Conservation (phyloP, 2,113 vertebrate species). For the Oxyruncus cristatus region DNA sequence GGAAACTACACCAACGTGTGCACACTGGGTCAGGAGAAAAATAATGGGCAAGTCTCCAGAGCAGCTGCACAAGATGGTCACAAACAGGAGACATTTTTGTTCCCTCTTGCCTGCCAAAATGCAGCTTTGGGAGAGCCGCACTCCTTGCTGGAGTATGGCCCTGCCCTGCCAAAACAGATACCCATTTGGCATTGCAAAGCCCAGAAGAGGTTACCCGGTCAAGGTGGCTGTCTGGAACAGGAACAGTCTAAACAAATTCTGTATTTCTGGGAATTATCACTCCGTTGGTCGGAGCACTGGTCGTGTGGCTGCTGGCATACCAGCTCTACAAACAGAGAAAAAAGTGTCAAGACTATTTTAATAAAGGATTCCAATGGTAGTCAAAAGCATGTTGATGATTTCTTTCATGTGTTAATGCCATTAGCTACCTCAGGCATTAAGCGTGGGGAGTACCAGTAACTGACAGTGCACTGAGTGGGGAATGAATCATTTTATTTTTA, state of each 20-base stretch:
- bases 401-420: constrained; percentile 70
- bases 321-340: constrained; percentile 49
- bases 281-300: constrained; percentile 57
- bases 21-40: neutral
- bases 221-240: constrained; percentile 59
- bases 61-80: neutral
- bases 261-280: constrained; percentile 72
- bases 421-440: constrained; percentile 62
- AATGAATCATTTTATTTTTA: constrained; percentile 56
- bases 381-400: constrained; percentile 66
- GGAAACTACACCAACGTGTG: neutral
- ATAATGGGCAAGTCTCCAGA: neutral
- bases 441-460: constrained; percentile 66
- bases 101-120: neutral
- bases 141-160: neutral
- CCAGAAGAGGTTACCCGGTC: constrained; percentile 6
- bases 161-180: neutral
- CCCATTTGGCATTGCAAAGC: constrained; percentile 24
- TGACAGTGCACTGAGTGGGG: constrained; percentile 49
- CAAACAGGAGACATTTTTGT: constrained; percentile 45
- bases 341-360: constrained; percentile 70
- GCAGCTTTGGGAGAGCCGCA: neutral
- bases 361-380: constrained; percentile 60
- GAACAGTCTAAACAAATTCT: constrained; percentile 47
- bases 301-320: constrained; percentile 49